These are phyloP conservation scores for Drosophila sp. DNA, from an alignment of 1,140 invertebrate genomes.

Conservation along the genomic window DNA sequence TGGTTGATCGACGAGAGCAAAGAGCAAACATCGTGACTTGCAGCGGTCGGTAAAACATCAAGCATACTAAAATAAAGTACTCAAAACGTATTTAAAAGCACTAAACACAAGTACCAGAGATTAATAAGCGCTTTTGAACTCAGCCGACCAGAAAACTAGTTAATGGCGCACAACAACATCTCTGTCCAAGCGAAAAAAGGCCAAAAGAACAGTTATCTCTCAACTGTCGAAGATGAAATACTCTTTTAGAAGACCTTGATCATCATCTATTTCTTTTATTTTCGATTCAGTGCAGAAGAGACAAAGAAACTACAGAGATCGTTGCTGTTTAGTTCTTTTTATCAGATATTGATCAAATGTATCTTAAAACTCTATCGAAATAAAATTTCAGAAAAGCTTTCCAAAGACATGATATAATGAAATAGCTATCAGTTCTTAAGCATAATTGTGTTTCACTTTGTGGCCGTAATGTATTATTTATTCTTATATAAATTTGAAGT, in stretches of 20 bases:
- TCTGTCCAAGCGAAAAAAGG: slow-evolving; percentile 9
- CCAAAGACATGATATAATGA: too few relatives aligned
- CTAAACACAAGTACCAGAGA: slow-evolving; percentile 83
- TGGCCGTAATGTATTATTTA: too few relatives aligned
- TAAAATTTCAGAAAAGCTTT: too few relatives aligned
- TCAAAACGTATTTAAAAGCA: slow-evolving; percentile 84
- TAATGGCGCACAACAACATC: slow-evolving; percentile 57
- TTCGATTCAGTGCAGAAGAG: neutral
- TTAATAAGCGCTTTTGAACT: slow-evolving; percentile 84
- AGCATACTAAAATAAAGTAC: slow-evolving; percentile 82
- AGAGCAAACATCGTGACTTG: slow-evolving; percentile 70
- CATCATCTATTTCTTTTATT: neutral
- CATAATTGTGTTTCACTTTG: too few relatives aligned
- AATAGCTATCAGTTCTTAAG: too few relatives aligned
- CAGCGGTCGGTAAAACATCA: slow-evolving; percentile 80
- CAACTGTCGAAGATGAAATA: slow-evolving; percentile 12
- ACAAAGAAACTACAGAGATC: too few relatives aligned
- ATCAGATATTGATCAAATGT: too few relatives aligned
- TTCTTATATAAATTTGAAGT: too few relatives aligned
- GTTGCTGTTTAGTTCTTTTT: too few relatives aligned
- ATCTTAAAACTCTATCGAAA: too few relatives aligned
- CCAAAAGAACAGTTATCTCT: slow-evolving; percentile 13
- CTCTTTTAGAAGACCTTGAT: neutral
- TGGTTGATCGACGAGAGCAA: slow-evolving; percentile 18
- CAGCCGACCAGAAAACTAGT: slow-evolving; percentile 84